These are phyloP conservation scores for Pyrochroa serraticornis DNA, from an alignment of 2,888 invertebrate species.

Conservation along the genomic window DNA sequence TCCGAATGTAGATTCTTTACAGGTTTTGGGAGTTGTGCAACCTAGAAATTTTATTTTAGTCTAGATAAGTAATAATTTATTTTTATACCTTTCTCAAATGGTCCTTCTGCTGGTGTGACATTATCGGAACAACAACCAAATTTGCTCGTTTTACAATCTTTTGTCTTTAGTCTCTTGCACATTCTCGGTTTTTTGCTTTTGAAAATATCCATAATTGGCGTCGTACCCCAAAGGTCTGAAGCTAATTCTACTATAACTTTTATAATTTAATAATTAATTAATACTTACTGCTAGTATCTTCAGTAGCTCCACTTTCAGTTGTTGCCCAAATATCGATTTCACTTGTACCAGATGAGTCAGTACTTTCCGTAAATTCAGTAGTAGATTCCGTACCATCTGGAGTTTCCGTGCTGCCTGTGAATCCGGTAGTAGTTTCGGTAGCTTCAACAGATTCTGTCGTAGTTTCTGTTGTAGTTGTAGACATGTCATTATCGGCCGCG, in stretches of 20 bases:
- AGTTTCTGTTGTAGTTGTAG: slow-evolving; percentile 20
- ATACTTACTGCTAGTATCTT: slow-evolving; percentile 28
- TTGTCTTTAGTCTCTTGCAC: slow-evolving; percentile 62
- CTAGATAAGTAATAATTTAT: too few species aligned
- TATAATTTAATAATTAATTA: not conserved
- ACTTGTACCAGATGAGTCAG: slow-evolving; percentile 24
- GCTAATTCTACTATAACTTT: slow-evolving; percentile 12
- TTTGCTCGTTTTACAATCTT: slow-evolving; percentile 66
- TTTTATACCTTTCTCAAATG: slow-evolving; percentile 73
- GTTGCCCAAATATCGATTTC: slow-evolving; percentile 47
- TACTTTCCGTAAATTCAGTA: slow-evolving; percentile 35
- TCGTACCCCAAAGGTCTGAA: slow-evolving; percentile 62
- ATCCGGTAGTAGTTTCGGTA: slow-evolving; percentile 35
- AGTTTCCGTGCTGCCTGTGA: slow-evolving; percentile 33
- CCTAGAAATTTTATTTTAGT: slow-evolving; percentile 42
- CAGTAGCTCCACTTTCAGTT: slow-evolving; percentile 42
- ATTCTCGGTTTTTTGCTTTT: slow-evolving; percentile 61
- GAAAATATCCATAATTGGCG: slow-evolving; percentile 63
- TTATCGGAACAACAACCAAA: slow-evolving; percentile 89
- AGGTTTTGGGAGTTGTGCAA: slow-evolving; percentile 75
- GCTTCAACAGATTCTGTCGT: slow-evolving; percentile 12
- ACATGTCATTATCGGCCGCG: slow-evolving; percentile 8
- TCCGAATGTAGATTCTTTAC: slow-evolving; percentile 75
- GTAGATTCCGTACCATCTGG: slow-evolving; percentile 36
- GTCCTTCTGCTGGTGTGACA: slow-evolving; percentile 76